Percentiles rank a stretch among this genome's conserved stretches.
Conservation (phyloP, 92 coral and sea anemone genomes). For the Actinostola sp. region DNA sequence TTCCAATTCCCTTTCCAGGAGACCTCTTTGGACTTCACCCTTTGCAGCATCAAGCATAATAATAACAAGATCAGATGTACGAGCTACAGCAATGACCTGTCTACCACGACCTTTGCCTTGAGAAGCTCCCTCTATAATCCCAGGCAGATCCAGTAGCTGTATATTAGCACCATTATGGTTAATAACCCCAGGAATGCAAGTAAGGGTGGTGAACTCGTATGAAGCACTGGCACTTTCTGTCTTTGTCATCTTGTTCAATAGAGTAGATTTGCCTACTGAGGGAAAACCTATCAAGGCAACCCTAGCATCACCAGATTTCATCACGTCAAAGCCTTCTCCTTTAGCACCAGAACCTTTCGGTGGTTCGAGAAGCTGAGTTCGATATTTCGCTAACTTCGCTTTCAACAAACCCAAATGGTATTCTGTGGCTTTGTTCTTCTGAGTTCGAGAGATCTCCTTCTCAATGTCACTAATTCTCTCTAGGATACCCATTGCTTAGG, state of each 20-base stretch:
- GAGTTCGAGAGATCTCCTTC: constrained; percentile 96
- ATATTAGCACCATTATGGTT: constrained; percentile 95
- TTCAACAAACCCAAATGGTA: constrained; percentile 93
- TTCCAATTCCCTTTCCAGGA: constrained; percentile 91
- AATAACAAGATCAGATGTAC: constrained; percentile 94
- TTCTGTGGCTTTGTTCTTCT: constrained; percentile 98
- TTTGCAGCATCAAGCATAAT: constrained; percentile 96
- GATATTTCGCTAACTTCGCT: constrained; percentile 97
- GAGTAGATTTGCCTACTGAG: constrained; percentile 95
- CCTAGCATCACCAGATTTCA: constrained; percentile 99
- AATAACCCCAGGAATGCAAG: constrained; percentile 98
- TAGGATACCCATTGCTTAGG: constrained; percentile 80
- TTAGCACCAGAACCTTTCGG: constrained; percentile 86
- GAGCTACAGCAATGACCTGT: constrained; percentile 96
- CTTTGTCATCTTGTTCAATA: constrained; percentile 85
- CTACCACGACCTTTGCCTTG: constrained; percentile 96
- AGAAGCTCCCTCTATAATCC: constrained; percentile 95
- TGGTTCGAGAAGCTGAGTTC: constrained; percentile 91
- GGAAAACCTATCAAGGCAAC: constrained; percentile 98
- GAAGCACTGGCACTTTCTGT: constrained; percentile 91
- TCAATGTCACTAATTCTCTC: constrained; percentile 94
- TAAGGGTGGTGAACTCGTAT: constrained; percentile 94
- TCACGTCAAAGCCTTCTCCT: constrained; percentile 99
- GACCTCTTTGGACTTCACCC: constrained; percentile 85
- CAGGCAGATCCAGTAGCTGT: constrained; percentile 93